phyloP scores from a whole-genome alignment of 2,113 vertebrate species.

The Marcusenius ussheri region DNA sequence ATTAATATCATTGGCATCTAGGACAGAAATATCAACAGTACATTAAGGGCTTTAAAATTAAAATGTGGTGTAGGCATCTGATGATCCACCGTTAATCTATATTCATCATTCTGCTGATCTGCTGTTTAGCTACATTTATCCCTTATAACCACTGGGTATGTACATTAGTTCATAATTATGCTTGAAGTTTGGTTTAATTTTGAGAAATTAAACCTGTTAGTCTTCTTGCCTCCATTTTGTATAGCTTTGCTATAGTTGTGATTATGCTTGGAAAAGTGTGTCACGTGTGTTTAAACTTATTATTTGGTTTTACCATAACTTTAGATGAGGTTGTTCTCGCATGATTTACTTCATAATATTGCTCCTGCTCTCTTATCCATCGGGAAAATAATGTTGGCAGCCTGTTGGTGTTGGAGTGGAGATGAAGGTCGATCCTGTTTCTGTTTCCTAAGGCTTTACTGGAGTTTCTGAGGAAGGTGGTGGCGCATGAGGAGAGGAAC shows the following conservation, averaged over 20 bases:
- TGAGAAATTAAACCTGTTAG: not conserved
- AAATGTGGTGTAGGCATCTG: not conserved
- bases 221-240: not conserved
- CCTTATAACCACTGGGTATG: not conserved
- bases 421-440: not conserved
- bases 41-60: not conserved
- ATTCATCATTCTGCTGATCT: not conserved
- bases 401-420: not conserved
- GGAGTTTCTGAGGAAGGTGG: conserved; percentile 81
- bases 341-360: not conserved
- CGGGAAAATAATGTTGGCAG: not conserved
- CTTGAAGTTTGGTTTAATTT: not conserved
- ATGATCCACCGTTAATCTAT: not conserved
- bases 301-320: not conserved
- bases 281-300: not conserved
- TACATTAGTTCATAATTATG: not conserved
- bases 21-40: not conserved
- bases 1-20: not conserved
- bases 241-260: not conserved
- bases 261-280: not conserved
- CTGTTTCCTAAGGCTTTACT: conserved; percentile 69
- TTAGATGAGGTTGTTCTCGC: not conserved
- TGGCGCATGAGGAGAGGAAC: conserved; percentile 81
- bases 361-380: not conserved
- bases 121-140: not conserved